These are phyloP conservation scores for Tachypleus tridentatus DNA, from an alignment of 1,140 invertebrate genomes.

Conservation along the genomic window DNA sequence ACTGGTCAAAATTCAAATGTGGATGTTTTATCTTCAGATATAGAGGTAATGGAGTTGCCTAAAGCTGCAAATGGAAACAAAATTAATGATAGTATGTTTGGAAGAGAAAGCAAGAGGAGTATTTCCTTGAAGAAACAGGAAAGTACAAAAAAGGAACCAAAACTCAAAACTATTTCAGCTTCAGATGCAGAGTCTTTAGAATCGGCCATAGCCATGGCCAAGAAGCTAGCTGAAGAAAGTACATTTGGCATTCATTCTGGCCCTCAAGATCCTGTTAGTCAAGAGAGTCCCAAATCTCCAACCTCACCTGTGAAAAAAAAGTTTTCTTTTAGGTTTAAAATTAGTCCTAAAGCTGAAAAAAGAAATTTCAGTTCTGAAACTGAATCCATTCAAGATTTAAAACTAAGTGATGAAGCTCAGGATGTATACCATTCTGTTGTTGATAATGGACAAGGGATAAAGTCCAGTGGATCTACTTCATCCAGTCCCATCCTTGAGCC, in stretches of 20 bases:
- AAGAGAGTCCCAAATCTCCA: slow-evolving; percentile 52
- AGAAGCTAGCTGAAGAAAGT: slow-evolving; percentile 56
- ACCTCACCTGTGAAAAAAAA: slow-evolving; percentile 69
- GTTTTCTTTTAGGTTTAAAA: slow-evolving; percentile 69
- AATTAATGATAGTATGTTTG: slow-evolving; percentile 14
- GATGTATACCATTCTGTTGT: slow-evolving; percentile 84
- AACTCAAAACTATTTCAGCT: slow-evolving; percentile 83
- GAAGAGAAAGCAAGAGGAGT: slow-evolving; percentile 16
- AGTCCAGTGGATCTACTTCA: too few relatives aligned
- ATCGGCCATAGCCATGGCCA: slow-evolving; percentile 82
- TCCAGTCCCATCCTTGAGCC: too few relatives aligned
- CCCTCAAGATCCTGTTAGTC: slow-evolving; percentile 68
- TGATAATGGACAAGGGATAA: slow-evolving; percentile 44
- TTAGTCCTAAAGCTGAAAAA: slow-evolving; percentile 50
- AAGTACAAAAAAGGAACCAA: slow-evolving; percentile 58
- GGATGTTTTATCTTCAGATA: slow-evolving; percentile 42
- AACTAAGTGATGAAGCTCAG: slow-evolving; percentile 50
- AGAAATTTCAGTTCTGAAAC: slow-evolving; percentile 81
- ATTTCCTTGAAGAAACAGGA: too few relatives aligned
- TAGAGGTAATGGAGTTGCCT: slow-evolving; percentile 58
- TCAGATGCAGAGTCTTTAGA: slow-evolving; percentile 84
- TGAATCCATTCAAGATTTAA: slow-evolving; percentile 62
- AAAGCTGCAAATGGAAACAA: slow-evolving; percentile 31
- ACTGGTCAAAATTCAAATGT: slow-evolving; percentile 45
- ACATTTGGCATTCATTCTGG: too few relatives aligned